phyloP scores from a whole-genome alignment of 2,888 invertebrate genomes.

The Andrena fulva region DNA sequence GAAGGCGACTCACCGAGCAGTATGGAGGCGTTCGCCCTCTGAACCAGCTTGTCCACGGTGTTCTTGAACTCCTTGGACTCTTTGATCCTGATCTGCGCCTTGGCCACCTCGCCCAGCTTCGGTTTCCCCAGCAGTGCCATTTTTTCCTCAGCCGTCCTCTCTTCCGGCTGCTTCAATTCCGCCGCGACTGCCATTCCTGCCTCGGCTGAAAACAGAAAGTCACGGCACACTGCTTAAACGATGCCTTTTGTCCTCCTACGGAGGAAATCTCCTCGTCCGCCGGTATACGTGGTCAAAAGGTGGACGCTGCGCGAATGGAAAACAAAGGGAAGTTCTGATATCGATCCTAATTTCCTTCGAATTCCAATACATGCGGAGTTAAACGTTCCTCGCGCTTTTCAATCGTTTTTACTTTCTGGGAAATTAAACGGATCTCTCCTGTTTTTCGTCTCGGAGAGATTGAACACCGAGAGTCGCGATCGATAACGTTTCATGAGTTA shows the following conservation, averaged over 20 bases:
- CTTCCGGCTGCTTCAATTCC: constrained; percentile 88
- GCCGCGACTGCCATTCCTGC: constrained; percentile 88
- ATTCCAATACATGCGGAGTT: not conserved
- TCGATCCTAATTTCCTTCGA: not conserved
- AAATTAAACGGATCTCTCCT: not conserved
- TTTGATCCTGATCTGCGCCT: constrained; percentile 95
- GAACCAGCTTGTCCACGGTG: constrained; percentile 98
- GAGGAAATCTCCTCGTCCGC: not conserved
- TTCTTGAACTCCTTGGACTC: constrained; percentile 99
- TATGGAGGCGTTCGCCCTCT: constrained; percentile 97
- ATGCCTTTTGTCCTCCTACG: not conserved
- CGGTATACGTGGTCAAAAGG: constrained; percentile 6
- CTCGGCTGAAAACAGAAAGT: constrained; percentile 80
- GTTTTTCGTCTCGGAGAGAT: not conserved
- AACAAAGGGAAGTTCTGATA: no score
- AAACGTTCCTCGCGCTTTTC: no score
- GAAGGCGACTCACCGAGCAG: constrained; percentile 87
- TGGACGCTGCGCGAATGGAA: no score
- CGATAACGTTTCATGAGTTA: constrained; percentile 47
- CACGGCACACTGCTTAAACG: constrained; percentile 50
- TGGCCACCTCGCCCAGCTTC: constrained; percentile 93
- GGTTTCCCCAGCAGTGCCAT: constrained; percentile 97
- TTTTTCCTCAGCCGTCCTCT: constrained; percentile 92
- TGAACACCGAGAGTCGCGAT: not conserved
- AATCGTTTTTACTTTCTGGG: no score